These are phyloP conservation scores for Plecotus auritus DNA, from an alignment of 2,113 vertebrate genomes.

Conservation along the genomic window DNA sequence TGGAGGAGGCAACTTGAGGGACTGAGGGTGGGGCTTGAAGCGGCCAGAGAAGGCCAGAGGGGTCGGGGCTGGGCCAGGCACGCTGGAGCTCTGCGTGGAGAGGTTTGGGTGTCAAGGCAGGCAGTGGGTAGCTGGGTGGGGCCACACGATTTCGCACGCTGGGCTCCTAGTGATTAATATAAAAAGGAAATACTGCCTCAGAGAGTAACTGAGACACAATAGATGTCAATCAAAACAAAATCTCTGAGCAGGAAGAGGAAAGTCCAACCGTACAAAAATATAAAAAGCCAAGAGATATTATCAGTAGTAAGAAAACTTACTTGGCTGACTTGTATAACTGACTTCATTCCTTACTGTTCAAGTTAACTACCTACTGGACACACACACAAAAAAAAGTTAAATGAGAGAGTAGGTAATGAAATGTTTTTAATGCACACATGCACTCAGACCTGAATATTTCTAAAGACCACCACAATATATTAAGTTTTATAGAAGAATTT, in stretches of 20 bases:
- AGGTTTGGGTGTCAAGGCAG: too few relatives aligned
- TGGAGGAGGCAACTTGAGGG: too few relatives aligned
- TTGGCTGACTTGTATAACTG: background rate
- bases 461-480: background rate
- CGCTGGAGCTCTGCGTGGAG: too few relatives aligned
- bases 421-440: conserved; percentile 4
- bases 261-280: background rate
- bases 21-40: too few relatives aligned
- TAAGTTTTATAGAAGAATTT: conserved; percentile 20
- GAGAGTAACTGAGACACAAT: background rate
- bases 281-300: background rate
- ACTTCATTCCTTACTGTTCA: background rate
- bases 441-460: conserved; percentile 21
- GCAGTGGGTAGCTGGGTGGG: too few relatives aligned
- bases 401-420: background rate
- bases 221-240: background rate
- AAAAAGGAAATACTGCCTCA: conserved; percentile 37
- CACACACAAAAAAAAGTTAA: background rate
- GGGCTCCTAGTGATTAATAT: background rate
- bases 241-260: background rate
- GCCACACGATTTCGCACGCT: too few relatives aligned
- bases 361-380: background rate
- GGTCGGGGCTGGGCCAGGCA: too few relatives aligned
- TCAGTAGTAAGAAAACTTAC: background rate
- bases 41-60: too few relatives aligned